A percentile compares a stretch with the other conserved stretches of the same genome.
Conservation (phyloP, 2,888 invertebrate species). For the Nineta flava region DNA sequence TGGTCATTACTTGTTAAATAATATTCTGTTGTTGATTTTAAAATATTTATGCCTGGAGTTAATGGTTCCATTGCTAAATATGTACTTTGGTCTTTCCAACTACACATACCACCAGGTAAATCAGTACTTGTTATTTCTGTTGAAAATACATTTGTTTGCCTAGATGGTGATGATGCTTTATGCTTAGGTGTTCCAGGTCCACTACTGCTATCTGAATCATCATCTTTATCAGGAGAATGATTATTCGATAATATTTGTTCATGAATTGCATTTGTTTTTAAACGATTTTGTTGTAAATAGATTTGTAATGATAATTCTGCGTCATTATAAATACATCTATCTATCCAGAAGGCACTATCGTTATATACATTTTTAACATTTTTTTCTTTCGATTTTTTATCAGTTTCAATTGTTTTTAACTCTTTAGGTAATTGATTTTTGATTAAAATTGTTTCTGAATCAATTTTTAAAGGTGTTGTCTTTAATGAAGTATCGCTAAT, state of each 20-base stretch:
- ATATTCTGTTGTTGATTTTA: constrained; percentile 28
- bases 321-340: neutral
- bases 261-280: neutral
- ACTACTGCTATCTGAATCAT: neutral
- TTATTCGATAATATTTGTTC: neutral
- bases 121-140: constrained; percentile 54
- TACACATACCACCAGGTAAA: constrained; percentile 63
- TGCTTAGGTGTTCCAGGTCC: neutral
- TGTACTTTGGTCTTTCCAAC: constrained; percentile 68
- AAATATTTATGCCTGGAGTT: neutral
- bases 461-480: no score
- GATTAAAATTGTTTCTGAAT: no score
- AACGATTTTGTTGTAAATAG: neutral
- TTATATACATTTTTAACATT: no score
- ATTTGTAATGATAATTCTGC: neutral
- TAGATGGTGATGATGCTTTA: neutral
- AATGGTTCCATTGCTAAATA: constrained; percentile 47
- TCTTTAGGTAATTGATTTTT: no score
- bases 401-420: no score
- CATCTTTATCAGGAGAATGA: neutral
- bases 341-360: neutral
- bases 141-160: constrained; percentile 14
- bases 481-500: no score
- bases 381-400: no score
- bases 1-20: constrained; percentile 19